Percentiles rank a stretch among this genome's conserved stretches.
Evolutionary conservation across 1,140 invertebrate genomes (phyloP).

Genomic region (Orussus abietinus): DNA sequence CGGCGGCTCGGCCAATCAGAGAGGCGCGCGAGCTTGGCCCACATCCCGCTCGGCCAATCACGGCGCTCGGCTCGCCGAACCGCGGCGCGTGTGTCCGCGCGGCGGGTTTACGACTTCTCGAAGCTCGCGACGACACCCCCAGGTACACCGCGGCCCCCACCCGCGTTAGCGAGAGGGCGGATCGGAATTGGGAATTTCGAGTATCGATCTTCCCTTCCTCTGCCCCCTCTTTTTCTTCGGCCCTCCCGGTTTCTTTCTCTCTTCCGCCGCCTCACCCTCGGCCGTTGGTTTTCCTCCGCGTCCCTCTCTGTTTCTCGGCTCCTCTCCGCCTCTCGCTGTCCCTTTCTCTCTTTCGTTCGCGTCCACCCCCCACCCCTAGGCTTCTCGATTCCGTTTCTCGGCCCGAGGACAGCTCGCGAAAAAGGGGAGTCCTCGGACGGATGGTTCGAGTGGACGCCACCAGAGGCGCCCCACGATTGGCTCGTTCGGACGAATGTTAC

Average conservation of each 20-base stretch:
- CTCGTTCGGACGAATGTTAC: too few relatives aligned
- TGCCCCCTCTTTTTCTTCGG: not conserved
- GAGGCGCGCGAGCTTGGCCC: too few relatives aligned
- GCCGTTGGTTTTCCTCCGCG: conserved; percentile 6
- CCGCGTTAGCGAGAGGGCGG: conserved; percentile 6
- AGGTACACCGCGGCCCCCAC: not conserved
- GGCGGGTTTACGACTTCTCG: too few relatives aligned
- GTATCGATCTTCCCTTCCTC: conserved; percentile 4
- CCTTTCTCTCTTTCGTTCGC: conserved; percentile 1
- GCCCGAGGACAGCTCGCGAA: conserved; percentile 5
- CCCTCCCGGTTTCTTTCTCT: conserved; percentile 1
- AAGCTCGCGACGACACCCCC: too few relatives aligned
- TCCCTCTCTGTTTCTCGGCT: not conserved
- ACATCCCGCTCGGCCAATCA: too few relatives aligned
- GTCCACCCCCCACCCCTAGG: not conserved
- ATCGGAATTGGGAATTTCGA: conserved; percentile 12
- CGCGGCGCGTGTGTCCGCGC: too few relatives aligned
- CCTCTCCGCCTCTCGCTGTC: conserved; percentile 1
- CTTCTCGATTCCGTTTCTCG: not conserved
- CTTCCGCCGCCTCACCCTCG: not conserved
- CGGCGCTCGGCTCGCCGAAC: too few relatives aligned
- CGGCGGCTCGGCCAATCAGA: too few relatives aligned
- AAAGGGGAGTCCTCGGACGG: too few relatives aligned
- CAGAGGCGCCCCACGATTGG: too few relatives aligned
- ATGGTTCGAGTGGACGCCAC: too few relatives aligned